Percentiles rank a stretch among this genome's conserved stretches.
Evolutionary conservation across 2,797 vertebrate species (phyloP).

Genomic region (Margarornis squamiger): DNA sequence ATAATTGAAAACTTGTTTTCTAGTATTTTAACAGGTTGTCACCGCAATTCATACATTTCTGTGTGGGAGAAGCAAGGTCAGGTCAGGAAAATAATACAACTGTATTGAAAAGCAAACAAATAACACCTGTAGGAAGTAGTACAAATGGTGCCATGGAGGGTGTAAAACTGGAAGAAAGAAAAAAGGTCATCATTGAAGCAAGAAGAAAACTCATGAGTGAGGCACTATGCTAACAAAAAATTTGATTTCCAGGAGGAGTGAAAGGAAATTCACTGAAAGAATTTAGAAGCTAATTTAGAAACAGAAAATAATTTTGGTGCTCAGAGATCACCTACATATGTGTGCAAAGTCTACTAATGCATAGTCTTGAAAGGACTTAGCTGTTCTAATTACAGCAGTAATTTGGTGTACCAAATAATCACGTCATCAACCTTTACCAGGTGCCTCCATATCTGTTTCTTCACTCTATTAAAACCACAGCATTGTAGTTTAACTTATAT

Average conservation of each 20-base stretch:
- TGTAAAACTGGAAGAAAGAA: background rate
- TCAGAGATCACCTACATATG: background rate
- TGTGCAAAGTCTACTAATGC: background rate
- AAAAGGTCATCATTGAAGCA: background rate
- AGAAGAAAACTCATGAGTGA: background rate
- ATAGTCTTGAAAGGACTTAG: background rate
- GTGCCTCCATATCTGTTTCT: background rate
- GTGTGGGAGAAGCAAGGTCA: background rate
- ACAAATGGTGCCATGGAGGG: background rate
- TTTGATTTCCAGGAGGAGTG: background rate
- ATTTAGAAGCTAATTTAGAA: background rate
- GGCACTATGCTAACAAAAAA: background rate
- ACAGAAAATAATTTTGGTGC: background rate
- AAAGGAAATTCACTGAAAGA: background rate
- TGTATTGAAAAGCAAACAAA: background rate
- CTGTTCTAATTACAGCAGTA: background rate
- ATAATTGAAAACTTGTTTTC: background rate
- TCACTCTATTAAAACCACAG: background rate
- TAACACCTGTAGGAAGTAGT: background rate
- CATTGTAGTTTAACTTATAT: background rate
- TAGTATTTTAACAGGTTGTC: background rate
- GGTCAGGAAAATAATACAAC: background rate
- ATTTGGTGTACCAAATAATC: background rate
- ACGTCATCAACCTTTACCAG: background rate
- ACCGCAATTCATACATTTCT: background rate